Conservation (phyloP, 1,140 invertebrate genomes). For the Littorina saxatilis region DNA sequence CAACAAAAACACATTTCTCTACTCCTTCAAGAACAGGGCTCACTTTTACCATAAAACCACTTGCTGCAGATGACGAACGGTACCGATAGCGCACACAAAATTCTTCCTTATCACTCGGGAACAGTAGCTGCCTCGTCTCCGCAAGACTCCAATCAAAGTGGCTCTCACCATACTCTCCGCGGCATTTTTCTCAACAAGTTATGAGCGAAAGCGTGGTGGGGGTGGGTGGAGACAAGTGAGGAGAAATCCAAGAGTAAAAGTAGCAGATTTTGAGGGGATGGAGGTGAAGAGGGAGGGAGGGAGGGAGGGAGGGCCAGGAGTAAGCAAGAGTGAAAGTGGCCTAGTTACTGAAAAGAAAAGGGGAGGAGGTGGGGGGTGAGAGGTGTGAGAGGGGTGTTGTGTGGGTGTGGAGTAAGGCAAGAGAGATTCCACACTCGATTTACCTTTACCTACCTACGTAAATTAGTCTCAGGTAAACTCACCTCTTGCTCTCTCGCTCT, state of each 20-base stretch:
- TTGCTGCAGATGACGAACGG: no score
- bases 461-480: neutral
- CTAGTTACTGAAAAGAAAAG: neutral
- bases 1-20: no score
- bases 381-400: neutral
- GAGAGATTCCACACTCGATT: neutral
- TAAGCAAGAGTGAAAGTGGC: neutral
- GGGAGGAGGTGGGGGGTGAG: neutral
- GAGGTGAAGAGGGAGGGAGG: neutral
- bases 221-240: neutral
- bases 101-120: no score
- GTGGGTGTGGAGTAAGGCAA: neutral
- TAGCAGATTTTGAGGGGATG: neutral
- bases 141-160: no score
- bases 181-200: no score
- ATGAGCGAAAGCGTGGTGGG: neutral
- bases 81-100: no score
- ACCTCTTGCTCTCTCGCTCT: no score
- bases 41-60: no score
- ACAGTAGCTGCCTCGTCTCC: no score
- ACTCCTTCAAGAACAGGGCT: no score
- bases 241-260: neutral
- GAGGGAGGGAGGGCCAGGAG: neutral
- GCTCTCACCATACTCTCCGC: no score
- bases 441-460: neutral